phyloP scores from a whole-genome alignment of 2,113 vertebrate species.

The Leuciscus idus region DNA sequence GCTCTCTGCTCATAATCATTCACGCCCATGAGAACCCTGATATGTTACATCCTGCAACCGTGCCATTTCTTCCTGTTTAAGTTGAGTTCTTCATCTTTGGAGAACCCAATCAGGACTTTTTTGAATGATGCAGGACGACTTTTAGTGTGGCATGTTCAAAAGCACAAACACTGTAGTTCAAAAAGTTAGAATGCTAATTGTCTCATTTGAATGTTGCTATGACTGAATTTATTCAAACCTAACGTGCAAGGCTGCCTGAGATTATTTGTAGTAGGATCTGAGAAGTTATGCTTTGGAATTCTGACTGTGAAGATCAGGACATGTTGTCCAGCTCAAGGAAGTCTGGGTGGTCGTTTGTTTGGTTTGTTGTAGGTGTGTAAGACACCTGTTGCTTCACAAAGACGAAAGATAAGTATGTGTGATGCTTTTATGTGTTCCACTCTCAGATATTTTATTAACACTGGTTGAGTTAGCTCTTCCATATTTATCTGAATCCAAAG shows the following conservation, averaged over 20 bases:
- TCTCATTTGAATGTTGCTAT: slow-evolving; percentile 1
- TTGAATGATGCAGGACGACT: neutral
- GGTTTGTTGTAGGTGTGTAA: neutral
- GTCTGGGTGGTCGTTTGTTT: neutral
- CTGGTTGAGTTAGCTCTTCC: neutral
- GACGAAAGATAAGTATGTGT: neutral
- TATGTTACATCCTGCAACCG: neutral
- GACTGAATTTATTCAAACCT: neutral
- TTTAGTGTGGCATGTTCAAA: neutral
- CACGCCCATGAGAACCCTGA: neutral
- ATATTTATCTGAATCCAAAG: neutral
- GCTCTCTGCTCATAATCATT: neutral
- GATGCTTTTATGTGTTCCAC: slow-evolving; percentile 8
- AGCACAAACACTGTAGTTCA: slow-evolving; percentile 5
- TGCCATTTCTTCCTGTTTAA: slow-evolving; percentile 27
- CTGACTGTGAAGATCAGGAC: neutral
- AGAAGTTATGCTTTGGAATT: neutral
- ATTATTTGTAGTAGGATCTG: neutral
- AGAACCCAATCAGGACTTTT: neutral
- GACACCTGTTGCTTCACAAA: neutral
- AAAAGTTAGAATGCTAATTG: neutral
- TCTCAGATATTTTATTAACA: neutral
- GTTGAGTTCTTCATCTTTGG: neutral
- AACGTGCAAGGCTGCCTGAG: neutral
- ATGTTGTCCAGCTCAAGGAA: neutral